Evolutionary conservation across 2,797 vertebrate species (phyloP).

Genomic region (Protonibea diacanthus): DNA sequence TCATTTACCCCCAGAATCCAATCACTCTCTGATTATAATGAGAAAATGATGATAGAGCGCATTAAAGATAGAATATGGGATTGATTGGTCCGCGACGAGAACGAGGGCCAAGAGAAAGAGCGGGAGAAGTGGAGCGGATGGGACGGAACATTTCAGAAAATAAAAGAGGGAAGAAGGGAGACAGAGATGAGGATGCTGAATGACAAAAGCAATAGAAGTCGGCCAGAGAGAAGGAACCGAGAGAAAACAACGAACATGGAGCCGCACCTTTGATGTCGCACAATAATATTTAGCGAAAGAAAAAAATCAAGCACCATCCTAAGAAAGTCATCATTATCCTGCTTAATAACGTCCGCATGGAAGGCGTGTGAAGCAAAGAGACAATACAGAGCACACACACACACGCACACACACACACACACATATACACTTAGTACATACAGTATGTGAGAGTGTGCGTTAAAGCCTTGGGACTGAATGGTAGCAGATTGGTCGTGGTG

Average conservation of each 20-base stretch:
- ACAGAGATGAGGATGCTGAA: background rate
- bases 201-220: background rate
- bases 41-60: slow-evolving; percentile 81
- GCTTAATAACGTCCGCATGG: background rate
- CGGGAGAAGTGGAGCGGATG: slow-evolving; percentile 12
- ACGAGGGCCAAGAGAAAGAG: slow-evolving; percentile 23
- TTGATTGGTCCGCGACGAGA: slow-evolving; percentile 76
- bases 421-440: background rate
- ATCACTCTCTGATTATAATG: slow-evolving; percentile 85
- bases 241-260: slow-evolving; percentile 24
- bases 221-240: background rate
- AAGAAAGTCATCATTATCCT: slow-evolving; percentile 20
- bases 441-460: slow-evolving; percentile 8
- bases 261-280: slow-evolving; percentile 6
- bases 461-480: slow-evolving; percentile 31
- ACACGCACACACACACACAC: too few relatives aligned
- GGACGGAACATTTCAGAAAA: slow-evolving; percentile 14
- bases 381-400: background rate
- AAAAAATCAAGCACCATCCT: slow-evolving; percentile 13
- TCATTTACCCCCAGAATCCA: slow-evolving; percentile 84
- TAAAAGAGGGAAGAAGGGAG: background rate
- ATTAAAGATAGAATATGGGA: slow-evolving; percentile 82
- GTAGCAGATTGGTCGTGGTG: slow-evolving; percentile 47
- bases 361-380: background rate
- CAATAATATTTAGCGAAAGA: background rate